Percentiles rank a stretch among this genome's conserved stretches.
Evolutionary conservation across 2,797 vertebrate genomes (phyloP).

Genomic region (Myiotriccus ornatus): DNA sequence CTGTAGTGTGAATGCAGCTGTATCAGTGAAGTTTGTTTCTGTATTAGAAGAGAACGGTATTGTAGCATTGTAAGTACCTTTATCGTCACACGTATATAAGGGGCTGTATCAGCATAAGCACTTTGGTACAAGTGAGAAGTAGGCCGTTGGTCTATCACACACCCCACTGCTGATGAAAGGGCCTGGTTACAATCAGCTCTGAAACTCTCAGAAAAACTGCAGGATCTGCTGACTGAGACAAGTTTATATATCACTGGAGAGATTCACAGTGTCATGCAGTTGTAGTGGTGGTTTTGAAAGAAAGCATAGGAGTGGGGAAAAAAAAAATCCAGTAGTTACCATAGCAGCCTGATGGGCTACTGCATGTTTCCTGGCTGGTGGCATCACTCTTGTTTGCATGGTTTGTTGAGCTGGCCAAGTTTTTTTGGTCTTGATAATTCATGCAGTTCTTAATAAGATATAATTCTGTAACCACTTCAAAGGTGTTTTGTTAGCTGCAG

Average conservation of each 20-base stretch:
- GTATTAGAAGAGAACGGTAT: neutral
- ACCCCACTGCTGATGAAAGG: neutral
- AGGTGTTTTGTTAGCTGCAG: neutral
- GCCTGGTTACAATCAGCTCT: neutral
- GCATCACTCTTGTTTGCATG: neutral
- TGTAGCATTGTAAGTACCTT: neutral
- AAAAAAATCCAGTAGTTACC: neutral
- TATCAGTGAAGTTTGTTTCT: neutral
- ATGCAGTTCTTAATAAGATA: neutral
- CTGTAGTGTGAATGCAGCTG: neutral
- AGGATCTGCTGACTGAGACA: neutral
- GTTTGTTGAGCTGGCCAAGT: neutral
- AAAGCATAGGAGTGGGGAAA: neutral
- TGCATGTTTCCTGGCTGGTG: neutral
- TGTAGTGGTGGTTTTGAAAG: neutral
- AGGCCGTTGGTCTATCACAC: neutral
- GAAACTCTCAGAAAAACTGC: neutral
- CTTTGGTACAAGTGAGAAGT: slow-evolving; percentile 9
- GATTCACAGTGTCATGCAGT: neutral
- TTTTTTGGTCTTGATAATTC: neutral
- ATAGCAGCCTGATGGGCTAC: neutral
- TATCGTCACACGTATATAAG: neutral
- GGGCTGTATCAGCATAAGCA: neutral
- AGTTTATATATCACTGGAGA: neutral
- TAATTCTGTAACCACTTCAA: neutral